Base-by-base conservation (phyloP, 1,140 invertebrate genomes). In the Hypsibius dujardini region DNA sequence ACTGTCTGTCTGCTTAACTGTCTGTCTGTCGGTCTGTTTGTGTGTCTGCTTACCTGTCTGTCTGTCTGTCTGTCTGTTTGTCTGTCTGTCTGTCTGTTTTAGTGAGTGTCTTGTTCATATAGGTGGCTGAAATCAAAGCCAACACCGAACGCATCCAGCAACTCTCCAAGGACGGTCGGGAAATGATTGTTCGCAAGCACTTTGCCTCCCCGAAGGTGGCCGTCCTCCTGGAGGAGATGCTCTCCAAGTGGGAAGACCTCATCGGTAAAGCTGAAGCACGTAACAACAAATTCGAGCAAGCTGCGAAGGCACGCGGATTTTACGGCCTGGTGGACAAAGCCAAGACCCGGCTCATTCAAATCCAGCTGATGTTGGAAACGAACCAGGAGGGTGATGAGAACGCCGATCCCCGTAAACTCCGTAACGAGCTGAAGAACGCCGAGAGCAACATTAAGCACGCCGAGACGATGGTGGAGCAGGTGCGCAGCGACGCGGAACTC, bases 91-190 rank as follows among this genome's bases (percentile, higher is more conserved):
- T 28, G 28, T 28, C 28, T 28, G 28, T 28, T 28, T 28, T 28
- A 28, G 28, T 28, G 28, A 28, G 28, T 28, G 28, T 28, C 28
- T 28, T 28, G 28, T 28, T 28, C 28, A 28, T 28, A 28, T 81
- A 94, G 46, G 87, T 90, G 76, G 86, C 86, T 1, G 92, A 95
- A 82, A 87, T 95, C 72, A 79, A 81, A 12, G 90, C 88, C 0
- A 87, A 93, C 78, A 84, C 87, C 76, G 86, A 87, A 14, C 85
- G 88, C 79, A 90, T 95, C 71, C 87, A 88, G 71, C 87, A 89
- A 74, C 87, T 87, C 42, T 76, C 93, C n/a, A 82, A 83, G 59
- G 85, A 84, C 7, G 90, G 90, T 0, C 82, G 87, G 73, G 76
- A 82, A 1, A 80, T 93, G 1, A 73, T 79, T 50, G 83, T 88